A percentile compares a stretch with the other conserved stretches of the same genome.
These are phyloP conservation scores for Drosophila austrosaltans DNA, from an alignment of 2,888 invertebrate species.

Conservation along the genomic window DNA sequence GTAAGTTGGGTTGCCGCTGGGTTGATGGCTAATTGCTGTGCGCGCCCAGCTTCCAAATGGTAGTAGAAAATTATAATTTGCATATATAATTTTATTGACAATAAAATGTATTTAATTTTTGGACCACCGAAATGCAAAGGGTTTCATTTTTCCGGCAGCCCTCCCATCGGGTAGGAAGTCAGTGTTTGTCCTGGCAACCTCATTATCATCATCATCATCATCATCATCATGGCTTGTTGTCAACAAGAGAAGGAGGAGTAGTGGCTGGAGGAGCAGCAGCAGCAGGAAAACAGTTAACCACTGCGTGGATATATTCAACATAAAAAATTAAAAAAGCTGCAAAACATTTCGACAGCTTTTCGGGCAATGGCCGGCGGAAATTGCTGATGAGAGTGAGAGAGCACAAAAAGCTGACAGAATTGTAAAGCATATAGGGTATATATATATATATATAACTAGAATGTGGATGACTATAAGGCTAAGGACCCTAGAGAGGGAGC, in stretches of 20 bases:
- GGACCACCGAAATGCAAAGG: constrained; percentile 37
- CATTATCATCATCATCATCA: constrained; percentile 39
- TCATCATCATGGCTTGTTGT: constrained; percentile 14
- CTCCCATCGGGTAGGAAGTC: constrained; percentile 47
- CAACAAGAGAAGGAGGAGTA: constrained; percentile 27
- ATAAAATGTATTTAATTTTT: constrained; percentile 76
- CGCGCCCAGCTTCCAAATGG: constrained; percentile 56
- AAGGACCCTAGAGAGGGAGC: background rate
- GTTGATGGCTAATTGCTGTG: constrained; percentile 60
- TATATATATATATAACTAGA: background rate
- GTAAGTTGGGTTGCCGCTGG: background rate
- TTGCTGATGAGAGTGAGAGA: constrained; percentile 66
- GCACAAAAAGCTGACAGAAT: constrained; percentile 43
- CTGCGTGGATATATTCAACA: constrained; percentile 57
- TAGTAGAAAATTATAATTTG: constrained; percentile 78
- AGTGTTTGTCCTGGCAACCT: constrained; percentile 50
- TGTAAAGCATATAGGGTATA: constrained; percentile 11
- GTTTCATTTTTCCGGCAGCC: constrained; percentile 17
- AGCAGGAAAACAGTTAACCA: constrained; percentile 16
- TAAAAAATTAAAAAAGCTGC: constrained; percentile 68
- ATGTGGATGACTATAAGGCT: background rate
- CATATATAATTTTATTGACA: constrained; percentile 77
- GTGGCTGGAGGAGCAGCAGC: constrained; percentile 21
- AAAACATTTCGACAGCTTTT: constrained; percentile 77
- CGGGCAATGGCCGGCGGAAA: constrained; percentile 54